Base-by-base conservation (phyloP, 2,888 invertebrate species). In the Calephelis perditalis region DNA sequence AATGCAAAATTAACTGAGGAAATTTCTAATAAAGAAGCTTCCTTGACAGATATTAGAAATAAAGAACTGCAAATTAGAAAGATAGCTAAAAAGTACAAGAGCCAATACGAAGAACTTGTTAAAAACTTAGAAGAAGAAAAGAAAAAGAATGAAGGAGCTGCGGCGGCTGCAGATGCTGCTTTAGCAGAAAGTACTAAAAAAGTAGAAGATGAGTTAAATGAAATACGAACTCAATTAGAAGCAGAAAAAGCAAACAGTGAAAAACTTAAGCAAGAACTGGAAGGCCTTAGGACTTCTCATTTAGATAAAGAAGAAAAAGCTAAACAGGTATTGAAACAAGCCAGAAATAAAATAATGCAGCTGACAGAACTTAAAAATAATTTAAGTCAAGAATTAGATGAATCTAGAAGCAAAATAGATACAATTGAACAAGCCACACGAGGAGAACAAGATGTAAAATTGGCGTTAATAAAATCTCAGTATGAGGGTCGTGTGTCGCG, bases 61-160 rank as follows among this genome's bases (percentile, higher is more conserved):
- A 94, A 94, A 70, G 94, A 94, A 78, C 84, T 93, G 67, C 94
- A 95, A 77, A 94, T 96, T 47, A 93, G 96, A 69, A 97, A 96
- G 79, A 96, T 98, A 68, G 98, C 98, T 7, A 96, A 97, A 73
- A 97, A 97, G 74, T 98, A 98, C 79, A 98, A 98, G 81, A 94
- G 93, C 9, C 96, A 95, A 70, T 97, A 92, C 77, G 95, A 96
- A 76, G 96, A 96, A 70, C 87, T 96, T 26, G 89, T 92, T 0
- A 95, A 94, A 76, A 91, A 92, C 12, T 84, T 92, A 26, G 94
- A 94, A 67, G 93, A 93, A 70, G 92, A 93, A 56, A 93, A 92
- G 71, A 91, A 91, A 66, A 92, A 89, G 67, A 81, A 81, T 60
- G 93, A 92, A 70, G 92, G 83, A 1, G 92, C 93, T 67, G 82